A percentile compares a stretch with the other conserved stretches of the same genome.
These are phyloP conservation scores for Ictalurus furcatus DNA, from an alignment of 2,113 vertebrate species.

Conservation along the genomic window DNA sequence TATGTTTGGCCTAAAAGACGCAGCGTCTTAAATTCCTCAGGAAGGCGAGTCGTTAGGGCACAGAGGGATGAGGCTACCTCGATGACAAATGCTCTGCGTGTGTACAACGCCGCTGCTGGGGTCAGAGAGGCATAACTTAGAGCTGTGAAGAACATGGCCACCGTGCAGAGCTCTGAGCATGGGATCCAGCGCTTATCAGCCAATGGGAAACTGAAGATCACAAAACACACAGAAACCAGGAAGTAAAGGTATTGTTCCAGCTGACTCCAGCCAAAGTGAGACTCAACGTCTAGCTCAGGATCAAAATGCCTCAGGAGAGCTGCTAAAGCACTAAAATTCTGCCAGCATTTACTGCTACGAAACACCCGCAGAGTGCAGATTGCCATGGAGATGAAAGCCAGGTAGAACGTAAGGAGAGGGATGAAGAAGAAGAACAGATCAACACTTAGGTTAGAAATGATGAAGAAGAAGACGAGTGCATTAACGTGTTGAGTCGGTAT, in stretches of 20 bases:
- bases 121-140: constrained; percentile 91
- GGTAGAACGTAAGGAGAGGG: constrained; percentile 93
- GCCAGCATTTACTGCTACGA: constrained; percentile 95
- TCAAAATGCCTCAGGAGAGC: constrained; percentile 88
- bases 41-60: constrained; percentile 78
- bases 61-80: constrained; percentile 84
- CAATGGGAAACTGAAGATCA: constrained; percentile 93
- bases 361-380: constrained; percentile 95
- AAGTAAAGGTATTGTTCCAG: constrained; percentile 92
- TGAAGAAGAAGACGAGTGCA: constrained; percentile 95
- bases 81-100: constrained; percentile 80
- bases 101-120: constrained; percentile 81
- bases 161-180: constrained; percentile 88
- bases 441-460: constrained; percentile 94
- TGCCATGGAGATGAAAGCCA: constrained; percentile 95
- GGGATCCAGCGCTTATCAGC: constrained; percentile 91
- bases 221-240: constrained; percentile 88
- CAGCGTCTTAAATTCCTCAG: constrained; percentile 69
- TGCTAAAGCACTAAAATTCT: constrained; percentile 88
- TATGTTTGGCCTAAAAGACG: constrained; percentile 82
- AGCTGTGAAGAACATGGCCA: constrained; percentile 88
- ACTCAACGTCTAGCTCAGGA: constrained; percentile 89
- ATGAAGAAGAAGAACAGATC: constrained; percentile 92
- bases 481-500: constrained; percentile 96
- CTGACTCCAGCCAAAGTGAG: constrained; percentile 95